Percentiles rank a stretch among this genome's conserved stretches.
These are phyloP conservation scores for Epizoanthus fatuus DNA, from an alignment of 92 coral and sea anemone genomes.

Conservation along the genomic window DNA sequence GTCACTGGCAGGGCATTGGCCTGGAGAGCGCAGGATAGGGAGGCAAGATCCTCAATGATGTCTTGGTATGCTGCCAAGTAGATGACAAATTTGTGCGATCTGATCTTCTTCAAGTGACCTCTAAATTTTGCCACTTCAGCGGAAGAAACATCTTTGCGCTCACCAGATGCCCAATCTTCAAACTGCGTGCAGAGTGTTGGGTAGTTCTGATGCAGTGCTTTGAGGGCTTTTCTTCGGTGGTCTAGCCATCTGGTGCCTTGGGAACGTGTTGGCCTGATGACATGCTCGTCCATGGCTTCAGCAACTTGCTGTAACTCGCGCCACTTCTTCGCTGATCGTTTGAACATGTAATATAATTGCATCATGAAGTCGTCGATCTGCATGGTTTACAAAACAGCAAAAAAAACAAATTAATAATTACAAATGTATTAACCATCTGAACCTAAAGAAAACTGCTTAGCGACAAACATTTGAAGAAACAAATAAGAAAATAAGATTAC, in stretches of 20 bases:
- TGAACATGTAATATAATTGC: conserved; percentile 11
- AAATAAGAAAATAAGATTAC: background rate
- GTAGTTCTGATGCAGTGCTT: background rate
- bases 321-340: conserved; percentile 31
- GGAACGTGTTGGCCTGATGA: conserved; percentile 11
- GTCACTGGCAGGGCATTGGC: conserved; percentile 23
- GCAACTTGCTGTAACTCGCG: conserved; percentile 12
- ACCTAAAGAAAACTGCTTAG: too few species aligned
- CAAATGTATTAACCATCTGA: too few species aligned
- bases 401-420: too few species aligned
- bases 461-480: too few species aligned
- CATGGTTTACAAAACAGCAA: background rate
- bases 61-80: conserved; percentile 22
- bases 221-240: conserved; percentile 15
- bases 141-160: background rate
- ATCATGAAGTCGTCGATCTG: conserved; percentile 42
- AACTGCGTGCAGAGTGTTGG: background rate
- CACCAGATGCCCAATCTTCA: conserved; percentile 12
- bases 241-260: conserved; percentile 24
- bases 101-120: background rate
- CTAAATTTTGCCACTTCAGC: background rate
- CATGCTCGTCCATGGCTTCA: background rate
- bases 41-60: conserved; percentile 12
- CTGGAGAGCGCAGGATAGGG: conserved; percentile 12
- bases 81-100: background rate